Base-by-base conservation (phyloP, 2,797 vertebrate species). In the Oreonectes daqikongensis region DNA sequence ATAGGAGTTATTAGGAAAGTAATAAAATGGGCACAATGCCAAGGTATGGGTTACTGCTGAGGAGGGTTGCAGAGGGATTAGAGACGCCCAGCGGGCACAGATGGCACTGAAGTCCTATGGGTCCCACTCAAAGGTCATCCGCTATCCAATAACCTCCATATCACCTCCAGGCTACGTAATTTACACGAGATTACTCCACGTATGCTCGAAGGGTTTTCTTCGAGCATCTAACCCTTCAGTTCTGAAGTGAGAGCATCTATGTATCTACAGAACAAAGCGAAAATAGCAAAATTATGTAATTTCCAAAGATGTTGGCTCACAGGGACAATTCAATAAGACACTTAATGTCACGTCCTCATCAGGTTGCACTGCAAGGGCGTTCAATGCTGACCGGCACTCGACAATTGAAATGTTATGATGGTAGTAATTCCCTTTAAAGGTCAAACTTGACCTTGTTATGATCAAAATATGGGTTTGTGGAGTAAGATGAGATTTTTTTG, bases 81-180 rank as follows among this genome's bases (percentile, higher is more conserved):
- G 72, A 76, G 86, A 76, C 82, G 84, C 89, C 88, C 68, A 76
- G 81, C 60, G 88, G 88, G 89, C 84, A 84, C 92, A 91, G 90
- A 92, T 91, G 92, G 90, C 84, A 87, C 75, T 30, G 12, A 85
- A 82, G 86, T 87, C 86, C 85, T 85, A 72, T 4, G 84, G 84
- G 89, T 84, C 59, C 3, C 75, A 66, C 80, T 70, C 83, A 91
- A 91, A 91, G 90, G 91, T 90, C 90, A 88, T 81, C 68, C 35
- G 82, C 82, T 81, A 57, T 52, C 61, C 22, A 61, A 42, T 30
- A 68, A 44, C 53, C 84, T 68, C 79, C 78, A 78, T 69, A 74
- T 63, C 75, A 66, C 52, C 69, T 81, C 84, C 38, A 53, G 73
- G 42, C 72, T 77, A 84, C 69, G 79, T 80, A 60, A 77, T 66